Percentiles rank a stretch among this genome's conserved stretches.
Conservation (phyloP, 2,113 vertebrate species). For the Chunga burmeisteri region DNA sequence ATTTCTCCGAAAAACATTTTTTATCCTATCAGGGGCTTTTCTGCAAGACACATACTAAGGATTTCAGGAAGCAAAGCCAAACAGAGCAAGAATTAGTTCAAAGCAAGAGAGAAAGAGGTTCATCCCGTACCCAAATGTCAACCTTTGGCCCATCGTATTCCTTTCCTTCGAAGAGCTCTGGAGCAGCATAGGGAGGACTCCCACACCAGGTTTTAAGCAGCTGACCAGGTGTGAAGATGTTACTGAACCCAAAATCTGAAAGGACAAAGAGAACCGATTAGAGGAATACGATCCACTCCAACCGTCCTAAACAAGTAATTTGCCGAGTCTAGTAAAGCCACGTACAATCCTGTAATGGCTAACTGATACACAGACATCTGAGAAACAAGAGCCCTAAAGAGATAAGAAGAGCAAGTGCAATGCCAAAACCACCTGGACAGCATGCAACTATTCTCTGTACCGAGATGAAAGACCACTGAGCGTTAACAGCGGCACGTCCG, state of each 20-base stretch:
- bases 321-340: not conserved
- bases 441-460: fast-evolving
- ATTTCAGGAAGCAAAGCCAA: not conserved
- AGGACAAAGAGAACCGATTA: not conserved
- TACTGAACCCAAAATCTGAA: constrained; percentile 96
- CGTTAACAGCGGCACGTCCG: not conserved
- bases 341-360: fast-evolving
- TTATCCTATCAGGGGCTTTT: not conserved
- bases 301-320: not conserved
- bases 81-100: not conserved
- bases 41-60: fast-evolving
- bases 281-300: not conserved
- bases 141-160: constrained; percentile 98
- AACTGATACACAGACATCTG: not conserved
- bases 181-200: constrained; percentile 95
- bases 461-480: fast-evolving
- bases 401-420: not conserved
- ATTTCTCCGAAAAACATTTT: fast-evolving
- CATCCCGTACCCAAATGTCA: constrained; percentile 90
- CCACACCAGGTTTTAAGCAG: constrained; percentile 98
- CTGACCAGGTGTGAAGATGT: constrained; percentile 94
- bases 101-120: not conserved
- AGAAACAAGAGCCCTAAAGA: not conserved
- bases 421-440: not conserved
- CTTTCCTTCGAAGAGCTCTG: constrained; percentile 97